Conservation (phyloP, 2,888 invertebrate species). For the Busseola fusca region DNA sequence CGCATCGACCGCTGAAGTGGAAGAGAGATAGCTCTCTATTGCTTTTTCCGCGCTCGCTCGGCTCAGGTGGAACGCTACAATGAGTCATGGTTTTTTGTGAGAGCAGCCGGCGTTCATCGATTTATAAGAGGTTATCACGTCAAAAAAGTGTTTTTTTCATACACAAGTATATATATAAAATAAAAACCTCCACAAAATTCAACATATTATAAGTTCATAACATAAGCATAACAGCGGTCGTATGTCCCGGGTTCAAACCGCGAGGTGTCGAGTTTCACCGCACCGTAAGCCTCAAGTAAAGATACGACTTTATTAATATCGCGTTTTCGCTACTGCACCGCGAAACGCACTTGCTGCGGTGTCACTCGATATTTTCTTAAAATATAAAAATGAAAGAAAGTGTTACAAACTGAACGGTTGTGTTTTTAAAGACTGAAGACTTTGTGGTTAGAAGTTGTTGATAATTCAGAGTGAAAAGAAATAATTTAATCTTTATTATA, state of each 20-base stretch:
- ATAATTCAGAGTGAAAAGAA: neutral
- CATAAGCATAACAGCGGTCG: conserved; percentile 32
- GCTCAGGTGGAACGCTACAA: too few species aligned
- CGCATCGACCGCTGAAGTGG: too few species aligned
- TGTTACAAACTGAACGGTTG: conserved; percentile 23
- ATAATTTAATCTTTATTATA: neutral
- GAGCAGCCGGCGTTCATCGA: too few species aligned
- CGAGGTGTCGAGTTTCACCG: conserved; percentile 70
- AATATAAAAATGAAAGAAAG: neutral
- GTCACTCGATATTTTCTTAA: conserved; percentile 35
- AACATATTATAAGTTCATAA: neutral
- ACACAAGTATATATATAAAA: neutral
- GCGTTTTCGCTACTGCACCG: conserved; percentile 56
- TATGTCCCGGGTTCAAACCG: conserved; percentile 73
- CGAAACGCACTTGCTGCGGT: conserved; percentile 34
- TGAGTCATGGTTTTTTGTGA: too few species aligned
- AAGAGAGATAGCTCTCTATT: too few species aligned
- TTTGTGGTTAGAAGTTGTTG: conserved; percentile 2
- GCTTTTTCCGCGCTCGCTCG: too few species aligned
- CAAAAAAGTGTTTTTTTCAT: neutral
- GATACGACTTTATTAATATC: conserved; percentile 50
- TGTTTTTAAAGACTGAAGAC: conserved; percentile 10
- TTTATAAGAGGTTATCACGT: too few species aligned
- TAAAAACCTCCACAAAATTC: neutral
- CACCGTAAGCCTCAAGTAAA: conserved; percentile 46